These are phyloP conservation scores for Morinoia aosen DNA, from an alignment of 2,888 invertebrate genomes.

Conservation along the genomic window DNA sequence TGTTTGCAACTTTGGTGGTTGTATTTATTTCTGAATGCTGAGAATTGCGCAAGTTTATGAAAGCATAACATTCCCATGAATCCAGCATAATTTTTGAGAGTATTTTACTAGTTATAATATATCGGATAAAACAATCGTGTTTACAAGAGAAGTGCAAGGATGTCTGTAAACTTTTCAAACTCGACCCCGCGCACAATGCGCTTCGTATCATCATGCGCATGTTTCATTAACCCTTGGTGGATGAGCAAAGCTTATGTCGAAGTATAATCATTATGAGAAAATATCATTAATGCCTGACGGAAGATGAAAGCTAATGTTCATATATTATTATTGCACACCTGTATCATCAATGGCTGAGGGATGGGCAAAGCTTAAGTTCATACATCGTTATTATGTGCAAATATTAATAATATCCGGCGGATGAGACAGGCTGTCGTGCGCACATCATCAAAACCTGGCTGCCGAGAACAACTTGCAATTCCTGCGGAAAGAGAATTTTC, in stretches of 20 bases:
- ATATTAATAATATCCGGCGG: background rate
- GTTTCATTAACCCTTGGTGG: background rate
- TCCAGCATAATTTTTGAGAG: no score
- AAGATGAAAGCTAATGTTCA: background rate
- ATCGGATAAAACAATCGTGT: background rate
- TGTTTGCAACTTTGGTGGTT: no score
- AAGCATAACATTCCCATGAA: background rate
- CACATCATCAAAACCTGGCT: background rate
- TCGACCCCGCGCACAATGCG: background rate
- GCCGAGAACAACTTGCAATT: background rate
- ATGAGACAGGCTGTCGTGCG: background rate
- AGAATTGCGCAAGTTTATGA: background rate
- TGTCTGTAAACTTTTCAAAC: background rate
- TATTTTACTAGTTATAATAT: background rate
- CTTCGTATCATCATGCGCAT: background rate
- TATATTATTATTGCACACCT: background rate
- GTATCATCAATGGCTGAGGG: background rate
- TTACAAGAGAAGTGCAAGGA: background rate
- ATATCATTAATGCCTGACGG: background rate
- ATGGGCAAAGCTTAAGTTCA: background rate
- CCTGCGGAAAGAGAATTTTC: background rate
- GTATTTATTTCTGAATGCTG: background rate
- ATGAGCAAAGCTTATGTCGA: background rate
- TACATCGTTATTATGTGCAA: background rate
- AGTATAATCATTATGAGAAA: background rate